Base-by-base conservation (phyloP, 2,113 vertebrate species). In the Trematomus loennbergii region DNA sequence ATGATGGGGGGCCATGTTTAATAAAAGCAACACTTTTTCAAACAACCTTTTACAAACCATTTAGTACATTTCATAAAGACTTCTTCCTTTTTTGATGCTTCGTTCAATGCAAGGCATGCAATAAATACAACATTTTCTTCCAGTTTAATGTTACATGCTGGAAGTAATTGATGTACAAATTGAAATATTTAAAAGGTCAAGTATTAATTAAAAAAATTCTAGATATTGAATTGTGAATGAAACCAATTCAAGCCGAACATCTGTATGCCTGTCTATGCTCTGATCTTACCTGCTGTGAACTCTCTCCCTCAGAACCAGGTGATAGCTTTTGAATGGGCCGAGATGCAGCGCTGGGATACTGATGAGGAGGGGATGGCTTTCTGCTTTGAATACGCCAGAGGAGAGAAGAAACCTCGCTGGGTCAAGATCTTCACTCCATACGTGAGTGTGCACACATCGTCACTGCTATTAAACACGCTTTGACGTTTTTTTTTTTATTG, bases 331-430 rank as follows among this genome's bases (percentile, higher is more conserved):
- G 96, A 98, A 60, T 99, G 98, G 98, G 96, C 91, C 0, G 98
- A 99, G 92, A 99, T 99, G 98, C 97, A 99, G 93, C 95, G 97
- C 53, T 99, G 98, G 98, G 98, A 99, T 93, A 99, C 97, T 0
- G 98, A 99, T 0, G 98, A 99, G 82, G 98, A 99, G 90, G 98
- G 97, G 0, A 98, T 98, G 97, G 98, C 98, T 0, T 99, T 99
- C 88, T 99, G 98, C 68, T 99, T 99, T 0, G 97, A 99, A 46
- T 99, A 99, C 1, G 95, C 96, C 1, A 94, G 98, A 22, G 97
- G 96, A 11, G 97, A 98, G 88, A 98, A 97, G 95, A 99, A 99
- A 75, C 97, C 98, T 5, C 96, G 98, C 93, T 99, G 98, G 98
- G 98, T 99, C 50, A 95, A 95, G 84, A 95, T 95, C 65, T 95